These are phyloP conservation scores for Lepus timidus DNA, from an alignment of 2,113 vertebrate genomes.

Conservation along the genomic window DNA sequence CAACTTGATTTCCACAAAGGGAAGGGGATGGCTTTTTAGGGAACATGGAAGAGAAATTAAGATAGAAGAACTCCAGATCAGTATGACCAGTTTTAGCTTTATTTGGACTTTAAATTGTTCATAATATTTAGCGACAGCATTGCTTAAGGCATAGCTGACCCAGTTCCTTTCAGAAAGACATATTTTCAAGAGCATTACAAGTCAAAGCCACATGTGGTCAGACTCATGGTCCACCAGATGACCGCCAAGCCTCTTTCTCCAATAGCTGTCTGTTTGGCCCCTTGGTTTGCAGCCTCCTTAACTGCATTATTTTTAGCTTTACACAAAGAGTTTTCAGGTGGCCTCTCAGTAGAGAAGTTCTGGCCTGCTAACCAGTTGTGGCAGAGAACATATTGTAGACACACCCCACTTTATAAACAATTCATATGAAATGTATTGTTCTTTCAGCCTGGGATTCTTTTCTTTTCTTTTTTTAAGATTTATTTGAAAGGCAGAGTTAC, in stretches of 20 bases:
- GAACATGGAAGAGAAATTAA: neutral
- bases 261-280: neutral
- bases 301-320: neutral
- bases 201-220: neutral
- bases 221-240: neutral
- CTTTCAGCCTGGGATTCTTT: slow-evolving; percentile 14
- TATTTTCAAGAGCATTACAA: neutral
- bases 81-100: neutral
- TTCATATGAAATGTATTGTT: neutral
- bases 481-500: too few relatives aligned
- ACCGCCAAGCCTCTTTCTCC: fast-evolving
- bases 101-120: neutral
- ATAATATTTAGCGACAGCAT: neutral
- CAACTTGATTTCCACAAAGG: neutral
- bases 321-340: neutral
- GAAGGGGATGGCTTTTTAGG: neutral
- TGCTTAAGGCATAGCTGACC: neutral
- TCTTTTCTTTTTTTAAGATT: neutral
- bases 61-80: neutral
- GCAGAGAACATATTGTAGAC: neutral
- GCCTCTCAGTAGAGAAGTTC: neutral
- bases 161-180: neutral
- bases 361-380: neutral
- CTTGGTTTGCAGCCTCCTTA: neutral
- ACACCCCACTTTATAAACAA: slow-evolving; percentile 4